These are phyloP conservation scores for Nyctereutes procyonoides DNA, from an alignment of 2,113 vertebrate genomes.

Conservation along the genomic window DNA sequence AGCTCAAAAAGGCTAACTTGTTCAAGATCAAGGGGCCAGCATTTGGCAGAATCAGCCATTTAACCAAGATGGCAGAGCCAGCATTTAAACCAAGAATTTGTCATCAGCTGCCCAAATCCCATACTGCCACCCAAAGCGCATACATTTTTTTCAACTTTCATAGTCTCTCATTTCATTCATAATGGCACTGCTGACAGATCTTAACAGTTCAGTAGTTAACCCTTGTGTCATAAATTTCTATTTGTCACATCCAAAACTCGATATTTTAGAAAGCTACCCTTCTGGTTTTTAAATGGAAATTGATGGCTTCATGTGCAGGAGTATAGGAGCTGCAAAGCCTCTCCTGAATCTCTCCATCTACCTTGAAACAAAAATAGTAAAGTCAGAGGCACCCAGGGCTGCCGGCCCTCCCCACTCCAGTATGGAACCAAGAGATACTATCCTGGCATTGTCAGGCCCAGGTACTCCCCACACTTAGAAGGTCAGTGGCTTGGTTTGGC, in stretches of 20 bases:
- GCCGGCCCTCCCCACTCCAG: background rate
- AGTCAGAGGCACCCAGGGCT: background rate
- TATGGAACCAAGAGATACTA: background rate
- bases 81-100: background rate
- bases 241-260: slow-evolving; percentile 66
- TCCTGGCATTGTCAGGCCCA: fast-evolving
- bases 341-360: background rate
- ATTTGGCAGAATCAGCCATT: background rate
- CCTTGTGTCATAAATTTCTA: slow-evolving; percentile 57
- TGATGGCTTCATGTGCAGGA: background rate
- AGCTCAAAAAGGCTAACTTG: background rate
- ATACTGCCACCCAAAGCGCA: background rate
- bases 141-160: slow-evolving; percentile 16
- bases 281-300: slow-evolving; percentile 57
- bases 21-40: background rate
- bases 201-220: slow-evolving; percentile 46
- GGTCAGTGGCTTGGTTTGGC: fast-evolving
- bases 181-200: slow-evolving; percentile 42
- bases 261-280: slow-evolving; percentile 48
- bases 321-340: background rate
- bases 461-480: background rate
- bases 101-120: background rate
- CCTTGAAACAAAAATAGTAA: background rate
- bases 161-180: slow-evolving; percentile 52
- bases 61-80: background rate